Evolutionary conservation across 2,888 invertebrate species (phyloP).

Genomic region (Autographa gamma): DNA sequence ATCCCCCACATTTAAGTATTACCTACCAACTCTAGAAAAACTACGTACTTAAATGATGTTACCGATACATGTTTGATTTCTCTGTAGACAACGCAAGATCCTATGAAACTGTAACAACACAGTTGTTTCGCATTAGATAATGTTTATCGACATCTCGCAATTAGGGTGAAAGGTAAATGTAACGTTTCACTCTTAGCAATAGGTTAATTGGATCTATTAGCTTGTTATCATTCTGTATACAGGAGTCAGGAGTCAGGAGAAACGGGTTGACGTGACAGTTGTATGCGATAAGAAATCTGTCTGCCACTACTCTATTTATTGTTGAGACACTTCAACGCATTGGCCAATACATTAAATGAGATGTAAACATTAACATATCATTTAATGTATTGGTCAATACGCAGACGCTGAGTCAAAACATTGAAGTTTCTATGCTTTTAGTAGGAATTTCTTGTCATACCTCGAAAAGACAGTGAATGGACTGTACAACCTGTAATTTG

Average conservation of each 20-base stretch:
- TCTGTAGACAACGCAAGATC: not conserved
- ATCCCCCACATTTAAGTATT: too few species aligned
- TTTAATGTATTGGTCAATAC: too few species aligned
- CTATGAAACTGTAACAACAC: not conserved
- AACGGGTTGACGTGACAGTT: slow-evolving; percentile 7
- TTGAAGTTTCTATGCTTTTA: too few species aligned
- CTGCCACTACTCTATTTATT: slow-evolving; percentile 4
- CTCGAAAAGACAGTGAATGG: too few species aligned
- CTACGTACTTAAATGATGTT: too few species aligned
- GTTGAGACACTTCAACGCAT: not conserved
- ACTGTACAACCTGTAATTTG: too few species aligned
- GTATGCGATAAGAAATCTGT: slow-evolving; percentile 2
- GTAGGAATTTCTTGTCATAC: too few species aligned
- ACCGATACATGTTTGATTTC: not conserved
- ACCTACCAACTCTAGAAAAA: too few species aligned
- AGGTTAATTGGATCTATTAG: slow-evolving; percentile 3
- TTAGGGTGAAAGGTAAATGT: slow-evolving; percentile 14
- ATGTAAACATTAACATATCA: not conserved
- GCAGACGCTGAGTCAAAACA: too few species aligned
- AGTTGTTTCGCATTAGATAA: not conserved
- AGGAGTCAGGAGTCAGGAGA: slow-evolving; percentile 6
- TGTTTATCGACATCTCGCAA: slow-evolving; percentile 5
- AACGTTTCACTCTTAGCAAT: slow-evolving; percentile 3
- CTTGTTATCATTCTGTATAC: slow-evolving; percentile 14
- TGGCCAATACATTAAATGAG: not conserved